Conservation (phyloP, 2,888 invertebrate species). For the Hesperia comma region DNA sequence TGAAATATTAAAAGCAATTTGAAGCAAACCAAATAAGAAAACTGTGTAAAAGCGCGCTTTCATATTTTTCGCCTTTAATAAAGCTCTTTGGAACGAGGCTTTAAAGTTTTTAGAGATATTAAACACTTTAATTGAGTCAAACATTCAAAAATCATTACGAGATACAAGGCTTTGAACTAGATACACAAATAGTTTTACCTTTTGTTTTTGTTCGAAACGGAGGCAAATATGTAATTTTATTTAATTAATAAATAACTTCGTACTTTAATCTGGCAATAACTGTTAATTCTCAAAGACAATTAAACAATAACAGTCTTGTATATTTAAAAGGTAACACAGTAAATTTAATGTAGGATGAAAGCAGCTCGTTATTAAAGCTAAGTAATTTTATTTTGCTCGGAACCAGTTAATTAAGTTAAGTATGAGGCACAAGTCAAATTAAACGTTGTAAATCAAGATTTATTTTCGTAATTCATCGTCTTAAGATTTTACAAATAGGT, state of each 20-base stretch:
- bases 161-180: too few relatives aligned
- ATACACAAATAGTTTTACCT: too few relatives aligned
- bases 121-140: too few relatives aligned
- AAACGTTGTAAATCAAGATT: slow-evolving; percentile 32
- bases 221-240: too few relatives aligned
- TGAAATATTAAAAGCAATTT: too few relatives aligned
- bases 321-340: neutral
- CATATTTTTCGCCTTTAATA: too few relatives aligned
- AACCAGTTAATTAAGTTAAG: slow-evolving; percentile 39
- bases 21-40: too few relatives aligned
- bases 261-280: neutral
- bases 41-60: too few relatives aligned
- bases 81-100: too few relatives aligned
- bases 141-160: too few relatives aligned
- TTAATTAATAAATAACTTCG: neutral
- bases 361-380: slow-evolving; percentile 32
- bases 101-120: too few relatives aligned
- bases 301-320: neutral
- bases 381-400: slow-evolving; percentile 39
- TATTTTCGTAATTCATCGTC: slow-evolving; percentile 32
- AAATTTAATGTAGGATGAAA: slow-evolving; percentile 3
- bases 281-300: neutral
- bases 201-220: too few relatives aligned
- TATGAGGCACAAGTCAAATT: slow-evolving; percentile 30
- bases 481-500: slow-evolving; percentile 32